phyloP scores from a whole-genome alignment of 2,888 invertebrate genomes.

The Noctua comes region DNA sequence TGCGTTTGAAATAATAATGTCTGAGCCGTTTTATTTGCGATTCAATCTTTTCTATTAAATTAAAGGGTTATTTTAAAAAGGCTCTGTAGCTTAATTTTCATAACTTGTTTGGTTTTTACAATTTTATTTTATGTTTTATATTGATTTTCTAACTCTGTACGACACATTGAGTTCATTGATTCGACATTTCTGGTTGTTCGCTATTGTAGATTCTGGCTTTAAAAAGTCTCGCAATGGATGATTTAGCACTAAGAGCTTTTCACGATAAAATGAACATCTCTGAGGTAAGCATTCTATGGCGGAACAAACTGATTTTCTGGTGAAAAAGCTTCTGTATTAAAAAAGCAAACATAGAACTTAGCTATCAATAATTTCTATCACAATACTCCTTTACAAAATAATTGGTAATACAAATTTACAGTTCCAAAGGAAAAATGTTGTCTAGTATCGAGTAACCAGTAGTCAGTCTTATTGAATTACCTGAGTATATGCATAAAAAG shows the following conservation, averaged over 20 bases:
- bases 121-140: background rate
- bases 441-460: background rate
- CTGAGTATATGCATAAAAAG: background rate
- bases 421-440: background rate
- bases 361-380: background rate
- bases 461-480: background rate
- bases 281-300: background rate
- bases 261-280: background rate
- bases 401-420: background rate
- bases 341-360: background rate
- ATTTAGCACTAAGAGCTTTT: background rate
- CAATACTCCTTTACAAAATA: background rate
- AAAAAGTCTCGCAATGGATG: background rate
- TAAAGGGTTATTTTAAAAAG: background rate
- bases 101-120: background rate
- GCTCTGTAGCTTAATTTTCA: background rate
- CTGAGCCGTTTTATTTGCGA: slow-evolving; percentile 21
- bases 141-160: background rate
- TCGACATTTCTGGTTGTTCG: slow-evolving; percentile 5
- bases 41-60: slow-evolving; percentile 17
- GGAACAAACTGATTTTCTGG: background rate
- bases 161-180: background rate
- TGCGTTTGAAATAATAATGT: slow-evolving; percentile 39
- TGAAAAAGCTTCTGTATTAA: background rate
- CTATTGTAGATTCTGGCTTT: background rate